Conservation (phyloP, 2,888 invertebrate species). For the Zaprionus lineosus region DNA sequence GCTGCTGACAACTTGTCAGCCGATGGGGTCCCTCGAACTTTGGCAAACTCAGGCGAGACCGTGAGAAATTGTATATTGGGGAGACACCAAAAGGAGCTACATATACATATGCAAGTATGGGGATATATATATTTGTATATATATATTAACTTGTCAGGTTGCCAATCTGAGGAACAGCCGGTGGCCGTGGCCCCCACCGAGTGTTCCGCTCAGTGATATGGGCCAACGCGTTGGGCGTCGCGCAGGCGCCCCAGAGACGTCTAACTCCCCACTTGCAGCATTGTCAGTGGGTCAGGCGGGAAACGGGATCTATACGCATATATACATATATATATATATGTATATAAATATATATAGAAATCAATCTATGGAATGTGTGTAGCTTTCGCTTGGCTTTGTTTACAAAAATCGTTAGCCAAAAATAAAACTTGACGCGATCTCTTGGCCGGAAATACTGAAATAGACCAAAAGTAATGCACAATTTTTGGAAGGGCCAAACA, state of each 20-base stretch:
- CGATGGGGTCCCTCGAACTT: conserved; percentile 18
- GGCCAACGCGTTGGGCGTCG: conserved; percentile 51
- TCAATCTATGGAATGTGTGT: neutral
- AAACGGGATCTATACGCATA: too few relatives aligned
- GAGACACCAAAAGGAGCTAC: too few relatives aligned
- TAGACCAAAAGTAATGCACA: conserved; percentile 43
- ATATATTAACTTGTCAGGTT: conserved; percentile 6
- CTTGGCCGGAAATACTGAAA: conserved; percentile 50
- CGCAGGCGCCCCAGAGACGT: conserved; percentile 30
- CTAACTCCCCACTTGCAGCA: neutral
- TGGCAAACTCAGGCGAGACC: conserved; percentile 33
- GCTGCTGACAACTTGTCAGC: conserved; percentile 59
- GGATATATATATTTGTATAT: conserved; percentile 3
- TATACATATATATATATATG: too few relatives aligned
- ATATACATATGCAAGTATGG: neutral
- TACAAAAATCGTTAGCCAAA: conserved; percentile 18
- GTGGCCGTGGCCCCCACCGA: conserved; percentile 46
- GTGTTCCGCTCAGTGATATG: conserved; percentile 22
- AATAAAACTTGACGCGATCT: conserved; percentile 22
- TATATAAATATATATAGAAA: too few relatives aligned
- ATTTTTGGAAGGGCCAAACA: conserved; percentile 40
- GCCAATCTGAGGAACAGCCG: conserved; percentile 46
- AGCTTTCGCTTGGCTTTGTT: conserved; percentile 29
- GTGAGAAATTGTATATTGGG: conserved; percentile 51
- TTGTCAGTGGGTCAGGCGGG: conserved; percentile 31